phyloP scores from a whole-genome alignment of 2,888 invertebrate genomes.

The Creontiades dilutus region DNA sequence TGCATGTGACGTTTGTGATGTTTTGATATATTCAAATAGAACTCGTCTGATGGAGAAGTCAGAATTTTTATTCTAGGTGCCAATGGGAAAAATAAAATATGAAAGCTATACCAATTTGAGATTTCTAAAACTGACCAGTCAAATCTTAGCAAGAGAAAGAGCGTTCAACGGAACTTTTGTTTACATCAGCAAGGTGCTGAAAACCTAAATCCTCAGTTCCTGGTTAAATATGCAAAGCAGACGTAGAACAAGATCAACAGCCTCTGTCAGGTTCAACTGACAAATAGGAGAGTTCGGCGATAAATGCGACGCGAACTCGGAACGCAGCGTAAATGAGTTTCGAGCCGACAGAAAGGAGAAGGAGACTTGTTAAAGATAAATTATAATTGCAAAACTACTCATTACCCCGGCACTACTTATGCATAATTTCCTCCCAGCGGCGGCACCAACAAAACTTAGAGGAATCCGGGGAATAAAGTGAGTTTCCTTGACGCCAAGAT shows the following conservation, averaged over 20 bases:
- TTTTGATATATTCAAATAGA: too few species aligned
- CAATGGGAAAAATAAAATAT: too few species aligned
- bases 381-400: constrained; percentile 52
- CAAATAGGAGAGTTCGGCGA: constrained; percentile 47
- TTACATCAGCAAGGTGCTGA: neutral
- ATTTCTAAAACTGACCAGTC: too few species aligned
- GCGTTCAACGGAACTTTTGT: neutral
- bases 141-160: too few species aligned
- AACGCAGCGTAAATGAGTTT: constrained; percentile 41
- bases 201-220: neutral
- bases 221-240: constrained; percentile 2
- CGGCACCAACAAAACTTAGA: neutral
- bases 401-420: constrained; percentile 33
- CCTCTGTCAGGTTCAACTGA: constrained; percentile 11
- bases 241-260: constrained; percentile 8
- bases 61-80: too few species aligned
- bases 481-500: neutral
- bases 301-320: constrained; percentile 40
- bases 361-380: constrained; percentile 42
- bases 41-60: too few species aligned
- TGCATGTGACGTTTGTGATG: too few species aligned
- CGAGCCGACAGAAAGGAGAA: neutral
- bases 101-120: too few species aligned
- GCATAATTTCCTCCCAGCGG: constrained; percentile 9
- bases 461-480: neutral